Evolutionary conservation across 1,140 invertebrate genomes (phyloP).

Genomic region (Drosophila tsacasi): DNA sequence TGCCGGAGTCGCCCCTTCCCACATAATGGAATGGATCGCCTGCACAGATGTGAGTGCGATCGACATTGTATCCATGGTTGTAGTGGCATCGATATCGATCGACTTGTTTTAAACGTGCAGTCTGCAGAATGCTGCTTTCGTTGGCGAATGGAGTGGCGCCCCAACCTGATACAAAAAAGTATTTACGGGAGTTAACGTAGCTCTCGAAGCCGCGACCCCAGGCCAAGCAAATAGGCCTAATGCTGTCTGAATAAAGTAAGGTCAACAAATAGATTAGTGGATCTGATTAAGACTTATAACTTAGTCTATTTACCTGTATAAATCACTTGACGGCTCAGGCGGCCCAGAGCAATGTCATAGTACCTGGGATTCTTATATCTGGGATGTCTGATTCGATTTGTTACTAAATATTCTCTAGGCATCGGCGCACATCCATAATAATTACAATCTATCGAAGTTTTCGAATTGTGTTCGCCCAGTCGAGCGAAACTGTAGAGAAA

Average conservation of each 20-base stretch:
- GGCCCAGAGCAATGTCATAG: conserved; percentile 7
- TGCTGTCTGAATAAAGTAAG: conserved; percentile 1
- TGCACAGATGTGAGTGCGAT: conserved; percentile 5
- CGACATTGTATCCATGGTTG: background rate
- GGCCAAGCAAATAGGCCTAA: conserved; percentile 4
- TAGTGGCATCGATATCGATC: background rate
- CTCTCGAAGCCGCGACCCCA: background rate
- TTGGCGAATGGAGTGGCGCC: background rate
- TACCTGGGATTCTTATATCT: background rate
- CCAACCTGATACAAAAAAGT: background rate
- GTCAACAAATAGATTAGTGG: too few relatives aligned
- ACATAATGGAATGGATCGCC: background rate
- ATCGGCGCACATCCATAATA: background rate
- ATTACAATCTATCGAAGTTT: background rate
- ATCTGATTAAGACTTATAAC: background rate
- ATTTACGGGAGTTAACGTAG: background rate
- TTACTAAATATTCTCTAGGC: background rate
- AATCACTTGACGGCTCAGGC: background rate
- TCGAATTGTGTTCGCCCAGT: conserved; percentile 9
- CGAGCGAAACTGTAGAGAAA: background rate
- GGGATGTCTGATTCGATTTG: background rate
- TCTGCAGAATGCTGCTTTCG: background rate
- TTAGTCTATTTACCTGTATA: background rate
- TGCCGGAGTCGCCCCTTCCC: conserved; percentile 5
- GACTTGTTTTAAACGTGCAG: background rate